Evolutionary conservation across 30 jellyfish, hydroid and myxozoan species (phyloP).

Genomic region (Cassiopea andromeda): DNA sequence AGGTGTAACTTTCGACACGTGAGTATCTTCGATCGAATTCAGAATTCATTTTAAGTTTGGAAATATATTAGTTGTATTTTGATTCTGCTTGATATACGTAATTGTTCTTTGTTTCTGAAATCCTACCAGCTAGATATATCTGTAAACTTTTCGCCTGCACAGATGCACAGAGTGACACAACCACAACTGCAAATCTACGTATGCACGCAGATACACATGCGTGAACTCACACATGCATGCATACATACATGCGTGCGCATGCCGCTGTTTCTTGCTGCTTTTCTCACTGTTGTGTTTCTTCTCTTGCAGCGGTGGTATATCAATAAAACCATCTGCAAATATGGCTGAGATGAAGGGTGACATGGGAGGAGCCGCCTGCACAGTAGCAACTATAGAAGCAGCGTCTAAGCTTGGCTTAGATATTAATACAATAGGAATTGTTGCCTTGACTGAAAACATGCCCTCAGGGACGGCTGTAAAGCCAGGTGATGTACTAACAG

Average conservation of each 20-base stretch:
- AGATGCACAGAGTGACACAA: too few relatives aligned
- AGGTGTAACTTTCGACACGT: constrained; percentile 96
- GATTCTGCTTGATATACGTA: neutral
- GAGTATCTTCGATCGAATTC: constrained; percentile 12
- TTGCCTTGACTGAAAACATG: constrained; percentile 98
- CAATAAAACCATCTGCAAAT: constrained; percentile 91
- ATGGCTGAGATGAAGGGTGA: constrained; percentile 99
- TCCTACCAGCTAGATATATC: too few relatives aligned
- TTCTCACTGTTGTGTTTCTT: neutral
- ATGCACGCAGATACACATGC: too few relatives aligned
- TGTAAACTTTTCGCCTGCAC: too few relatives aligned
- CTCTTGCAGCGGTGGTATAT: constrained; percentile 92
- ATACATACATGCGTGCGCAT: too few relatives aligned
- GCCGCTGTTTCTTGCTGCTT: neutral
- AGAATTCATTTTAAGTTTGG: neutral
- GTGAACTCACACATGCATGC: too few relatives aligned
- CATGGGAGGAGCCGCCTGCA: constrained; percentile 99
- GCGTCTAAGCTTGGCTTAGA: constrained; percentile 83
- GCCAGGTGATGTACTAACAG: constrained; percentile 99
- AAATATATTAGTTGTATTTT: neutral
- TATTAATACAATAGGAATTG: constrained; percentile 80
- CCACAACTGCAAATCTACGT: too few relatives aligned
- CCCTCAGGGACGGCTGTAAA: constrained; percentile 98
- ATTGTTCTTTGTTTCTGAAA: neutral
- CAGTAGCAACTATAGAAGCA: constrained; percentile 87